A percentile compares a stretch with the other conserved stretches of the same genome.
phyloP scores from a whole-genome alignment of 2,113 vertebrate genomes.

The Grallaria varia region DNA sequence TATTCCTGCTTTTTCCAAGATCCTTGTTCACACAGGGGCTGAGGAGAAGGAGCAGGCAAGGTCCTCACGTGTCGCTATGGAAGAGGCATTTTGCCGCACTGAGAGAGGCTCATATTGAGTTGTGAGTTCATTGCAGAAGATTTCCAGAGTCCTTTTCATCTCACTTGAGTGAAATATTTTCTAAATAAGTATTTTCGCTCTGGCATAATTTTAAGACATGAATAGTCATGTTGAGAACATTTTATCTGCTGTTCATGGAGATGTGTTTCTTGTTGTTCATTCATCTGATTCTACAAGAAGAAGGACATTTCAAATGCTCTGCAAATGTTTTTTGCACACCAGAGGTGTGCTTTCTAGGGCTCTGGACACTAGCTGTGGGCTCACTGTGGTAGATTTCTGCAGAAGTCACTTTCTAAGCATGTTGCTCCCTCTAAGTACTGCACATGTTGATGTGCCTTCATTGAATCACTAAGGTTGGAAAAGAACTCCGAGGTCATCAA shows the following conservation, averaged over 20 bases:
- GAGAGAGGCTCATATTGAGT: not conserved
- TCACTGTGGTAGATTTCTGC: not conserved
- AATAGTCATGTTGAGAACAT: not conserved
- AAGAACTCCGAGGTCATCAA: not conserved
- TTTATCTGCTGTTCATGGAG: not conserved
- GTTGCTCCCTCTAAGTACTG: not conserved
- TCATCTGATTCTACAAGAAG: not conserved
- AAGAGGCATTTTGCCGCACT: not conserved
- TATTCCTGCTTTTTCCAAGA: not conserved
- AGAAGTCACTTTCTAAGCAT: not conserved
- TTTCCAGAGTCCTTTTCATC: not conserved
- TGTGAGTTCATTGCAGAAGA: not conserved
- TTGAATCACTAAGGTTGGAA: not conserved
- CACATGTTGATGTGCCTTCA: not conserved
- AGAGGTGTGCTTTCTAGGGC: not conserved
- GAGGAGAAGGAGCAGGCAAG: not conserved
- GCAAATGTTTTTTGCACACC: not conserved
- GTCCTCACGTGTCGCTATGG: accelerated
- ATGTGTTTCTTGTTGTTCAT: not conserved
- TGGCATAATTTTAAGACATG: not conserved
- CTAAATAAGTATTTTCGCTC: not conserved
- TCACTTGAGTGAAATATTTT: not conserved
- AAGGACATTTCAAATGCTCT: not conserved
- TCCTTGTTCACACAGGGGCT: not conserved
- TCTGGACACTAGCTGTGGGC: not conserved